These are phyloP conservation scores for Amiota minor DNA, from an alignment of 2,888 invertebrate genomes.

Conservation along the genomic window DNA sequence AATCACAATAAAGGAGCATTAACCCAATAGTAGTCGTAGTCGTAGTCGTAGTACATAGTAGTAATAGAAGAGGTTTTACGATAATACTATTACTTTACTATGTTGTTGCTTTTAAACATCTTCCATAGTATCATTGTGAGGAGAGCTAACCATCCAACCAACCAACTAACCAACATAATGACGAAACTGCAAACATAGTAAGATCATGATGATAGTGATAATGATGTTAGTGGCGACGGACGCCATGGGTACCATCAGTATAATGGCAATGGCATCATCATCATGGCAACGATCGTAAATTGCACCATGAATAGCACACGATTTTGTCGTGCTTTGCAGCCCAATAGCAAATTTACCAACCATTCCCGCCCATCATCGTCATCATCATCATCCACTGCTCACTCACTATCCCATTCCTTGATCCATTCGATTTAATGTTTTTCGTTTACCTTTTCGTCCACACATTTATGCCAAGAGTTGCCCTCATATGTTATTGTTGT, in stretches of 20 bases:
- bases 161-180: neutral
- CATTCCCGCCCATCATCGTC: neutral
- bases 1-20: slow-evolving; percentile 13
- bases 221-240: slow-evolving; percentile 18
- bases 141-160: too few relatives aligned
- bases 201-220: slow-evolving; percentile 14
- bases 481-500: too few relatives aligned
- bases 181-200: neutral
- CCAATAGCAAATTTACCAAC: slow-evolving; percentile 2
- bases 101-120: too few relatives aligned
- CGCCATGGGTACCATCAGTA: slow-evolving; percentile 15
- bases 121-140: too few relatives aligned
- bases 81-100: too few relatives aligned
- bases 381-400: slow-evolving; percentile 2
- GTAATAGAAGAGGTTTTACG: too few relatives aligned
- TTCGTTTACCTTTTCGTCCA: neutral
- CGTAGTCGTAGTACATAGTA: neutral
- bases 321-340: slow-evolving; percentile 18
- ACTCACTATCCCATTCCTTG: slow-evolving; percentile 5
- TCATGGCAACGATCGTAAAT: slow-evolving; percentile 27
- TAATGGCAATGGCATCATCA: slow-evolving; percentile 24
- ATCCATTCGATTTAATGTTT: neutral
- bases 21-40: neutral
- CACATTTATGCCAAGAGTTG: too few relatives aligned
- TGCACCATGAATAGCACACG: slow-evolving; percentile 28